Percentiles rank a stretch among this genome's conserved stretches.
Conservation (phyloP, 2,888 invertebrate species). For the Drosophila monieri region DNA sequence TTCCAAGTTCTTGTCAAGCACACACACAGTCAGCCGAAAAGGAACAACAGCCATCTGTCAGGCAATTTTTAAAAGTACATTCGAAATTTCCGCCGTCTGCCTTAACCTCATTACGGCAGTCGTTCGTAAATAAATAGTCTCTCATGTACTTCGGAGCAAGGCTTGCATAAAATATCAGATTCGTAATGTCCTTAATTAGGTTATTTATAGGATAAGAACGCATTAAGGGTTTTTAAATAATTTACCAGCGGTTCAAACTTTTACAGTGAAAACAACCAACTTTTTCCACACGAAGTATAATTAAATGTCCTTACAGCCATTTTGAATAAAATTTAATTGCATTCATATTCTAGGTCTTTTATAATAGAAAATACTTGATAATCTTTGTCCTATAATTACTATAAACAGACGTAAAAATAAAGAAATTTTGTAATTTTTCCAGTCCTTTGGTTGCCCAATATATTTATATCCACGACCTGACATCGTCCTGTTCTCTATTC, state of each 20-base stretch:
- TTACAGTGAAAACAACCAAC: background rate
- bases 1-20: background rate
- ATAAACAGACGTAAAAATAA: constrained; percentile 6
- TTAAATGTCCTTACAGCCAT: no score
- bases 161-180: background rate
- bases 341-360: no score
- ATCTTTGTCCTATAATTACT: background rate
- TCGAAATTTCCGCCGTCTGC: constrained; percentile 30
- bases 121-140: background rate
- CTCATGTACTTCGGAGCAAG: background rate
- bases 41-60: constrained; percentile 29
- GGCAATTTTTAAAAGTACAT: constrained; percentile 52
- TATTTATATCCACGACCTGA: constrained; percentile 18
- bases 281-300: background rate
- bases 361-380: background rate
- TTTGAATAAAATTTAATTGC: no score
- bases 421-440: constrained; percentile 17
- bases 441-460: constrained; percentile 29
- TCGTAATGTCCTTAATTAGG: background rate
- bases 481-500: background rate
- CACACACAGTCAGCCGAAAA: background rate
- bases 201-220: background rate
- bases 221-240: background rate
- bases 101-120: constrained; percentile 12
- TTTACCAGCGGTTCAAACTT: background rate